Evolutionary conservation across 2,797 vertebrate genomes (phyloP).

Genomic region (Gambelia wislizenii): DNA sequence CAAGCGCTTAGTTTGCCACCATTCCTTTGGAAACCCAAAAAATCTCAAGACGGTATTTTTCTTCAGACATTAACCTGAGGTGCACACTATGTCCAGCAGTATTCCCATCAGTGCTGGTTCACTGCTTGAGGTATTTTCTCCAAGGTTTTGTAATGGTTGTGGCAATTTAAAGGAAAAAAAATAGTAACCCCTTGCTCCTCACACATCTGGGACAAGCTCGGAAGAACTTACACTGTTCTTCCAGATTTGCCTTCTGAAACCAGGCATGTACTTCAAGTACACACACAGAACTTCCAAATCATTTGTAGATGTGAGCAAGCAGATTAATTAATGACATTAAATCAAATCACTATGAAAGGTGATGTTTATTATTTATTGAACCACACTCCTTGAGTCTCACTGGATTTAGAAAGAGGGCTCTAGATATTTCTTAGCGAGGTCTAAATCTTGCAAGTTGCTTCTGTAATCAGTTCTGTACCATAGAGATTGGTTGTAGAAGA

Average conservation of each 20-base stretch:
- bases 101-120: background rate
- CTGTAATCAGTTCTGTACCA: background rate
- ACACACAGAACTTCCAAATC: background rate
- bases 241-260: background rate
- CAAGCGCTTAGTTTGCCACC: background rate
- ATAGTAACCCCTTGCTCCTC: background rate
- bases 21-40: background rate
- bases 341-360: fast-evolving
- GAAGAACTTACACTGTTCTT: fast-evolving
- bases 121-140: background rate
- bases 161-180: background rate
- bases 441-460: background rate
- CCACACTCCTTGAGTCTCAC: fast-evolving
- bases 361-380: background rate
- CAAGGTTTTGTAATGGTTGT: background rate
- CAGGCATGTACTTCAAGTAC: background rate
- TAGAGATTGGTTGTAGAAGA: background rate
- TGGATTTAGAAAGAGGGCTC: background rate
- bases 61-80: background rate
- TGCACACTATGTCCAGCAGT: background rate
- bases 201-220: background rate
- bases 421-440: background rate
- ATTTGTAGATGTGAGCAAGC: background rate
- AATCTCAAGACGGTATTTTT: background rate
- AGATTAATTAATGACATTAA: background rate